Evolutionary conservation across 2,797 vertebrate species (phyloP).

Genomic region (Sebastes iracundus): DNA sequence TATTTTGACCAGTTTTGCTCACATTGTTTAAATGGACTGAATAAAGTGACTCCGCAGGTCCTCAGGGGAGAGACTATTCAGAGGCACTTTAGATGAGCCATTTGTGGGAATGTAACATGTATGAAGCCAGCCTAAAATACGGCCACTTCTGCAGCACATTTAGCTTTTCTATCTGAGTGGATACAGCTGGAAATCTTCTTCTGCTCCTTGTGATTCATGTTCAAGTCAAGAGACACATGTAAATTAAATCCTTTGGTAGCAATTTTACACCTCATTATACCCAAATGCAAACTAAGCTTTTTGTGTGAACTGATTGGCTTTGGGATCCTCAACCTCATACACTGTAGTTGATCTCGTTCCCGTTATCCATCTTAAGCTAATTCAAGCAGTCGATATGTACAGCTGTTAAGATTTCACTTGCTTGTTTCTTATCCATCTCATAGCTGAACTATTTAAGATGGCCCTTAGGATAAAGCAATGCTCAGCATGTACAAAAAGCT

Average conservation of each 20-base stretch:
- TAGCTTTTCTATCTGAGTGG: background rate
- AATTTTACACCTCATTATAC: background rate
- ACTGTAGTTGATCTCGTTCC: background rate
- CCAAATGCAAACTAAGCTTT: background rate
- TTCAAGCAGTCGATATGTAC: background rate
- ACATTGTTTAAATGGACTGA: background rate
- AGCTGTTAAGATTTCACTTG: background rate
- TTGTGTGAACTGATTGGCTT: background rate
- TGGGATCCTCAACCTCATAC: background rate
- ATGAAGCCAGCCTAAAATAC: background rate
- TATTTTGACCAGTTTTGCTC: background rate
- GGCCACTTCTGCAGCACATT: background rate
- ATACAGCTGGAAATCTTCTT: background rate
- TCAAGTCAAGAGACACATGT: background rate
- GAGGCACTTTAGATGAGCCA: conserved; percentile 9
- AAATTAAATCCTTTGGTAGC: background rate
- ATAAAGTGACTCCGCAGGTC: background rate
- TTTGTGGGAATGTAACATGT: background rate
- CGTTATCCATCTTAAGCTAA: background rate
- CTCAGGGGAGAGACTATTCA: background rate
- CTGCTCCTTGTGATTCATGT: background rate
- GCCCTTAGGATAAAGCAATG: background rate
- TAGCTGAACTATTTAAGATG: background rate
- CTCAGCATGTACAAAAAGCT: background rate
- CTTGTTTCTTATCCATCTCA: background rate